phyloP scores from a whole-genome alignment of 2,113 vertebrate genomes.

The Tyto alba region DNA sequence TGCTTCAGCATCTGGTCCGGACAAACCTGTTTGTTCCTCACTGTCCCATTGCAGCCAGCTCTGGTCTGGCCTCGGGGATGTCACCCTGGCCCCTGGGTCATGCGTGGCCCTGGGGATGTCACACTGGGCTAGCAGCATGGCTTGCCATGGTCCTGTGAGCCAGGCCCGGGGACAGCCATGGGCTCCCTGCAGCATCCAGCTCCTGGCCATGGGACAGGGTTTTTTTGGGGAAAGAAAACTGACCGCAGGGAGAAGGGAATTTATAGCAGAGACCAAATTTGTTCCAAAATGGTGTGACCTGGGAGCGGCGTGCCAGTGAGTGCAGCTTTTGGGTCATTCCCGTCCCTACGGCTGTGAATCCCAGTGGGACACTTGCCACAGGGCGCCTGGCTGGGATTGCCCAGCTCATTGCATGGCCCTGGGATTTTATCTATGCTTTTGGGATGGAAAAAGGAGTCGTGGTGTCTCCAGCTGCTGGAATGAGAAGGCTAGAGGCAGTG shows the following conservation, averaged over 20 bases:
- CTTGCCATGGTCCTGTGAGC: background rate
- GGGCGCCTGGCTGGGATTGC: background rate
- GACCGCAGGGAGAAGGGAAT: background rate
- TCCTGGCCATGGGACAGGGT: background rate
- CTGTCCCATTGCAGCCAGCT: background rate
- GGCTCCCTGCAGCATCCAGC: background rate
- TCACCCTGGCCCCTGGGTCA: background rate
- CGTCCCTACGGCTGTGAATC: background rate
- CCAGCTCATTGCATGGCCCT: background rate
- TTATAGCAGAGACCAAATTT: background rate
- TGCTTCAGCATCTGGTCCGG: background rate
- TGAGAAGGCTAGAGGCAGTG: background rate
- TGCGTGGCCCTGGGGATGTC: background rate
- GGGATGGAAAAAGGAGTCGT: background rate
- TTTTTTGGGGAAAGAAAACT: background rate
- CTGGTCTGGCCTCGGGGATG: background rate
- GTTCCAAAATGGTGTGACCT: background rate
- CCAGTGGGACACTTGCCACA: background rate
- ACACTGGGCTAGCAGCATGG: background rate
- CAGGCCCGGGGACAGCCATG: background rate
- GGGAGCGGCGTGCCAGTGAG: background rate
- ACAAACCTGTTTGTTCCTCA: background rate
- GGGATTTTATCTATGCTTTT: background rate
- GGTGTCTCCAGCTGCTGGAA: background rate
- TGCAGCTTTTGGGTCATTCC: background rate